Conservation (phyloP, 2,888 invertebrate species). For the Disparrhopalites patrizii region DNA sequence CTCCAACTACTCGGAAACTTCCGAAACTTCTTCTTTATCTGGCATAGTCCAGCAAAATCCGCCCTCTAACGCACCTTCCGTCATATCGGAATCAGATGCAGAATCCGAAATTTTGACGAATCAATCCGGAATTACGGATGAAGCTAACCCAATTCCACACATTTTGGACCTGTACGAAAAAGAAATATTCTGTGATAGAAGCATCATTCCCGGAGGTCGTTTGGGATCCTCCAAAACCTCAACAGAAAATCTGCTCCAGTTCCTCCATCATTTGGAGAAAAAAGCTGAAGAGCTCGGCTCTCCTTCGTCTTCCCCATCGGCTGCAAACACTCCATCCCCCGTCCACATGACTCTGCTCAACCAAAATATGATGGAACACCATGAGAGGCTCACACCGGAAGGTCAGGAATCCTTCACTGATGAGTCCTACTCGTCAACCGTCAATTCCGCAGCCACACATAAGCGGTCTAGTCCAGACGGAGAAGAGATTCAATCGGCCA, state of each 20-base stretch:
- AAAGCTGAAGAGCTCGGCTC: not conserved
- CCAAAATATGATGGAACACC: slow-evolving; percentile 20
- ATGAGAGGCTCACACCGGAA: slow-evolving; percentile 24
- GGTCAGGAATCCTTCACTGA: slow-evolving; percentile 27
- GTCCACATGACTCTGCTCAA: not conserved
- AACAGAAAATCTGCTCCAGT: slow-evolving; percentile 6
- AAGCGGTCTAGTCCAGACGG: slow-evolving; percentile 30
- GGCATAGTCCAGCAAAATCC: slow-evolving; percentile 11
- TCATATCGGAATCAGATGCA: not conserved
- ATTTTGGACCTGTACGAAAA: slow-evolving; percentile 8
- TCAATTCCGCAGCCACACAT: slow-evolving; percentile 3
- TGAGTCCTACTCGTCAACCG: not conserved
- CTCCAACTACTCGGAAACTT: no score
- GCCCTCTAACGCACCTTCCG: not conserved
- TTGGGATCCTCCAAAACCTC: not conserved
- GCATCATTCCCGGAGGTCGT: no score
- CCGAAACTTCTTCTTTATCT: no score
- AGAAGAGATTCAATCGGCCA: slow-evolving; percentile 16
- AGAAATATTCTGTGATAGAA: slow-evolving; percentile 21
- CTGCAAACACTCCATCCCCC: not conserved
- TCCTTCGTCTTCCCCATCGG: no score
- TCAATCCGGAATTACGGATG: not conserved
- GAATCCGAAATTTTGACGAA: not conserved
- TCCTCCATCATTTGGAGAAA: slow-evolving; percentile 7
- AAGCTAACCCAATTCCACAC: not conserved